These are phyloP conservation scores for Paguma larvata DNA, from an alignment of 2,797 vertebrate species.

Conservation along the genomic window DNA sequence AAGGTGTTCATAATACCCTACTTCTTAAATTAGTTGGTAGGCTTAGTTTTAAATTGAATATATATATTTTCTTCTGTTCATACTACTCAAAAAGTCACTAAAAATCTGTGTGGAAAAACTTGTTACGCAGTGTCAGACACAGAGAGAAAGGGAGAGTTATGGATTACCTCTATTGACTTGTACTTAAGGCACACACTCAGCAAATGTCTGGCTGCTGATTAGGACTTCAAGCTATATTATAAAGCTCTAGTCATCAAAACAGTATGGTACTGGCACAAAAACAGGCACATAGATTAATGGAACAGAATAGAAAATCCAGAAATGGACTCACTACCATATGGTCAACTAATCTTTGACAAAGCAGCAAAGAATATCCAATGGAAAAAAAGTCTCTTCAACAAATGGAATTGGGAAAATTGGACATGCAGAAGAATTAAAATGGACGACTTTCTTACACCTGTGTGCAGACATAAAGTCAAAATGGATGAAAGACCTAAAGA, in stretches of 20 bases:
- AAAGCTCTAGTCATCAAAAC: neutral
- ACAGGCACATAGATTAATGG: neutral
- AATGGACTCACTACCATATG: neutral
- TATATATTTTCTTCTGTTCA: neutral
- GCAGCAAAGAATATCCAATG: too few relatives aligned
- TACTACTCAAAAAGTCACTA: neutral
- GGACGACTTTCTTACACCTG: too few relatives aligned
- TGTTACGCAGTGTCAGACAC: neutral
- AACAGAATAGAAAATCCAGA: neutral
- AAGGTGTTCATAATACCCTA: neutral
- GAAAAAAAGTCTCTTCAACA: too few relatives aligned
- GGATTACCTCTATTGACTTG: neutral
- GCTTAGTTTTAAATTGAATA: neutral
- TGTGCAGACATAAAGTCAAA: neutral
- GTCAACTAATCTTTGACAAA: neutral
- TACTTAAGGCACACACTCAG: neutral
- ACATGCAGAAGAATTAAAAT: too few relatives aligned
- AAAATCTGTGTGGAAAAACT: neutral
- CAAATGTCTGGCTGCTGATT: neutral
- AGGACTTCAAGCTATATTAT: neutral
- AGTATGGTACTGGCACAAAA: neutral
- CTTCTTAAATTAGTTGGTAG: neutral
- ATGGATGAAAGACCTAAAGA: neutral
- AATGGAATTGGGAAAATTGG: too few relatives aligned
- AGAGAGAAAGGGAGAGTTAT: neutral